phyloP scores from a whole-genome alignment of 1,140 invertebrate species.

The Heliconius eleuchia region DNA sequence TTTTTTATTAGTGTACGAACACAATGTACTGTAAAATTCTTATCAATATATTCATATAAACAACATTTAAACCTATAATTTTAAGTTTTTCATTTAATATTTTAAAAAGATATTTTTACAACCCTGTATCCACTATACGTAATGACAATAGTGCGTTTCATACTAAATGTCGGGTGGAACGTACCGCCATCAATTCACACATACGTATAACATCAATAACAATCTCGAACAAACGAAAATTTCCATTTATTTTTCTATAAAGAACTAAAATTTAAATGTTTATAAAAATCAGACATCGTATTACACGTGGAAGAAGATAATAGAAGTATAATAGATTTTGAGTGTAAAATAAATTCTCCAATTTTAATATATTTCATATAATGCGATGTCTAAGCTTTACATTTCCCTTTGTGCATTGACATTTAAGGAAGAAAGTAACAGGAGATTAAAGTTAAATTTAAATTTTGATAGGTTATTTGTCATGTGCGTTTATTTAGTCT shows the following conservation, averaged over 20 bases:
- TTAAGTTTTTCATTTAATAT: conserved; percentile 68
- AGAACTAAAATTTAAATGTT: conserved; percentile 1
- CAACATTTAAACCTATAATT: conserved; percentile 73
- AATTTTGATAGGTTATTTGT: conserved; percentile 44
- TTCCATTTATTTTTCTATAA: conserved; percentile 18
- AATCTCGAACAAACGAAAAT: conserved; percentile 38
- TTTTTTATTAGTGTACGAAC: conserved; percentile 66
- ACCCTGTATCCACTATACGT: conserved; percentile 81
- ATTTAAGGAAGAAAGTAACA: conserved; percentile 31
- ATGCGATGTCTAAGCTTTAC: conserved; percentile 21
- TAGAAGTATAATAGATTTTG: background rate
- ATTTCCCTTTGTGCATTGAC: conserved; percentile 47
- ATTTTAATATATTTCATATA: conserved; percentile 6
- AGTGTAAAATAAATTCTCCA: conserved; percentile 5
- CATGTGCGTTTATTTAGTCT: conserved; percentile 74
- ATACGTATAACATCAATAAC: conserved; percentile 31
- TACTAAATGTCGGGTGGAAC: conserved; percentile 48
- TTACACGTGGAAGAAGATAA: conserved; percentile 14
- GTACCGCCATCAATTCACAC: conserved; percentile 39
- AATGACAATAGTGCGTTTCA: conserved; percentile 69
- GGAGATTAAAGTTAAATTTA: background rate
- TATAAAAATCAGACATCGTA: conserved; percentile 12
- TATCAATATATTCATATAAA: conserved; percentile 78
- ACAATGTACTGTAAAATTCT: conserved; percentile 68
- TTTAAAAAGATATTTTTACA: conserved; percentile 80